phyloP scores from a whole-genome alignment of 1,140 invertebrate genomes.

The Drosophila lowei region DNA sequence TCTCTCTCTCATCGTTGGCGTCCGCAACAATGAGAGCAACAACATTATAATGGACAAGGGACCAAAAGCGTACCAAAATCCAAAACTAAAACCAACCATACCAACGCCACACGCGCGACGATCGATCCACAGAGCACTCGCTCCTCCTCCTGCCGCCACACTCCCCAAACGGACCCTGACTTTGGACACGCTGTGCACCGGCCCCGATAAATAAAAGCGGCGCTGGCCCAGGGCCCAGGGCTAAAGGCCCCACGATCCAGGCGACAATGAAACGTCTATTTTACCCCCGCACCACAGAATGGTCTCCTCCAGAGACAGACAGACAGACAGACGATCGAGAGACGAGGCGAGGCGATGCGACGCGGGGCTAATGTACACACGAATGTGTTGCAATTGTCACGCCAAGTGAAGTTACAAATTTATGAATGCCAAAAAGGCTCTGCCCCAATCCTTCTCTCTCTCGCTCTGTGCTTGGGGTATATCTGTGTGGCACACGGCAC shows the following conservation, averaged over 20 bases:
- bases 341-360: conserved; percentile 20
- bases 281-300: conserved; percentile 50
- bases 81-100: conserved; percentile 45
- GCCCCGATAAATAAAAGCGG: conserved; percentile 75
- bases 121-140: conserved; percentile 16
- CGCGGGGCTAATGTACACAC: conserved; percentile 72
- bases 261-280: conserved; percentile 83
- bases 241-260: conserved; percentile 19
- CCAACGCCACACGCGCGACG: conserved; percentile 66
- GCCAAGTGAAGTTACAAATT: conserved; percentile 82
- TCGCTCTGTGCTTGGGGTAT: conserved; percentile 17
- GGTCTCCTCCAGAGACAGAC: conserved; percentile 14
- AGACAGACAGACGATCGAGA: conserved; percentile 52
- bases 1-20: conserved; percentile 57
- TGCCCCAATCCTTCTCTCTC: conserved; percentile 25
- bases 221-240: conserved; percentile 34
- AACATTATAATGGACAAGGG: conserved; percentile 77
- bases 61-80: conserved; percentile 41
- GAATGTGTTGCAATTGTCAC: conserved; percentile 83
- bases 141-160: conserved; percentile 1
- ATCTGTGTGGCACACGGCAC: conserved; percentile 63
- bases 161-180: conserved; percentile 25
- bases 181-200: conserved; percentile 75
- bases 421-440: conserved; percentile 81
- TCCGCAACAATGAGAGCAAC: conserved; percentile 72